Percentiles rank a stretch among this genome's conserved stretches.
Evolutionary conservation across 2,797 vertebrate genomes (phyloP).

Genomic region (Syngnathus rostellatus): DNA sequence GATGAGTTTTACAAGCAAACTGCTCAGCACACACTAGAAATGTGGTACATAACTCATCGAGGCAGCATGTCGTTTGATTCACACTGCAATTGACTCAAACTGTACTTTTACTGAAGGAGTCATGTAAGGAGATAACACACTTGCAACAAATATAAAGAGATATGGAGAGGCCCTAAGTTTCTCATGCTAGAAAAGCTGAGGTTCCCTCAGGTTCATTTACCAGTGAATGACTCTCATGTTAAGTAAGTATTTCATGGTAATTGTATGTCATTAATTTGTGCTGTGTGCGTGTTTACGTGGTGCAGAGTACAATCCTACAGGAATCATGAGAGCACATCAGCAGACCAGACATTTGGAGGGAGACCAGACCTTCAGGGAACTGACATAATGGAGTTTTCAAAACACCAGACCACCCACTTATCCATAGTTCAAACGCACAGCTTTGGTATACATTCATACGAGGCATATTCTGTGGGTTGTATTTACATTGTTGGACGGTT

Average conservation of each 20-base stretch:
- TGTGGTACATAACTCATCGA: not conserved
- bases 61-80: not conserved
- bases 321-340: constrained; percentile 9
- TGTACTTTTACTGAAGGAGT: not conserved
- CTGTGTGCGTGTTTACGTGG: constrained; percentile 10
- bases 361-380: constrained; percentile 21
- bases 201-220: not conserved
- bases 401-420: constrained; percentile 31
- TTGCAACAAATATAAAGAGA: not conserved
- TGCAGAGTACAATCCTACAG: not conserved
- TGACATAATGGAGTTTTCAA: constrained; percentile 9
- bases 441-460: constrained; percentile 24
- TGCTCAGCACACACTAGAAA: not conserved
- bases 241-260: constrained; percentile 5
- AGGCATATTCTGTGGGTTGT: constrained; percentile 26
- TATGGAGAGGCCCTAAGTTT: not conserved
- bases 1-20: not conserved
- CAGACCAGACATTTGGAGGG: constrained; percentile 25
- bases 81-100: not conserved
- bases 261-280: constrained; percentile 10
- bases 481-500: constrained; percentile 21
- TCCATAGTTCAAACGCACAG: constrained; percentile 16
- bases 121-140: not conserved
- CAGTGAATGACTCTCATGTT: not conserved
- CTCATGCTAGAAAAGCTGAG: not conserved